A percentile compares a stretch with the other conserved stretches of the same genome.
phyloP scores from a whole-genome alignment of 2,113 vertebrate genomes.

The Cyanistes caeruleus region DNA sequence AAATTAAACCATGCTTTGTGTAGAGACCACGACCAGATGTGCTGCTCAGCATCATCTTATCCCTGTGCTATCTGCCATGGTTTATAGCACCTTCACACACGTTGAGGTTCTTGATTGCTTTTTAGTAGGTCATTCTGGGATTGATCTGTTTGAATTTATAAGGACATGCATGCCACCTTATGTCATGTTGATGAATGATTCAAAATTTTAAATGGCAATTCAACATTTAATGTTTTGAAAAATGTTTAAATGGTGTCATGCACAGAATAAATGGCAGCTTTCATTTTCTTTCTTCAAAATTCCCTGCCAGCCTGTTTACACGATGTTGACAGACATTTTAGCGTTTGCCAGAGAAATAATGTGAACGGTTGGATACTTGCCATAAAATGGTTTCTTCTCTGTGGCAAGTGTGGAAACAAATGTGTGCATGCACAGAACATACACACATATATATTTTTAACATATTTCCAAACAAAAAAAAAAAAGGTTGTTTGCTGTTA shows the following conservation, averaged over 20 bases:
- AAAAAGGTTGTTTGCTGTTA: slow-evolving; percentile 19
- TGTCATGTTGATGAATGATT: slow-evolving; percentile 50
- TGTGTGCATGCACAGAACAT: slow-evolving; percentile 28
- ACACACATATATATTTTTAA: slow-evolving; percentile 46
- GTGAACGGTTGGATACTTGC: slow-evolving; percentile 49
- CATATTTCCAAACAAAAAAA: slow-evolving; percentile 57
- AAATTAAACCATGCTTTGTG: background rate
- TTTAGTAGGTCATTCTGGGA: slow-evolving; percentile 57
- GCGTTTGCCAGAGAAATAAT: slow-evolving; percentile 69
- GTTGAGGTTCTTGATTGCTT: slow-evolving; percentile 39
- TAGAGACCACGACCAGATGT: background rate
- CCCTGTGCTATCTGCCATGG: background rate
- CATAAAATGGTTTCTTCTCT: slow-evolving; percentile 60
- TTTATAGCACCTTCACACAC: slow-evolving; percentile 43
- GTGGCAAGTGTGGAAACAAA: slow-evolving; percentile 47
- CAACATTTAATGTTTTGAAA: slow-evolving; percentile 52
- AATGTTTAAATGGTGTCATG: slow-evolving; percentile 61
- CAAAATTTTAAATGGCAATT: slow-evolving; percentile 65
- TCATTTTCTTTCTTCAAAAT: slow-evolving; percentile 66
- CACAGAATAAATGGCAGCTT: slow-evolving; percentile 66
- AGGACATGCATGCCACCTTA: slow-evolving; percentile 21
- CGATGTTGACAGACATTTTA: slow-evolving; percentile 66
- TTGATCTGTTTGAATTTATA: slow-evolving; percentile 57
- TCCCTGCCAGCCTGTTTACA: slow-evolving; percentile 44
- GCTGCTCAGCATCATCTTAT: background rate